phyloP scores from a whole-genome alignment of 2,113 vertebrate species.

The Eurypyga helias region DNA sequence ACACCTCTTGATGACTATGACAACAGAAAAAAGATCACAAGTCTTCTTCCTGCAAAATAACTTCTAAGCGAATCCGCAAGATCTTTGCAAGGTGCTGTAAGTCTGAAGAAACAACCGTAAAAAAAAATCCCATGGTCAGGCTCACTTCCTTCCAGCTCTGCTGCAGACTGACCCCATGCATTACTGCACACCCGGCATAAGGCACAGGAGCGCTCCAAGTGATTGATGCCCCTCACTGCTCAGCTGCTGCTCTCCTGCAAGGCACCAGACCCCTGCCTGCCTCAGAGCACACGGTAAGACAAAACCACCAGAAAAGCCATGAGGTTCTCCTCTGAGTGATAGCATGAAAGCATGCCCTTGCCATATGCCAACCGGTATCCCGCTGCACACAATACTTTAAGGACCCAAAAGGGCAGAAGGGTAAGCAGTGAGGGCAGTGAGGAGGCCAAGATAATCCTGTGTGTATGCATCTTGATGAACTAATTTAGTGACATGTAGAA shows the following conservation, averaged over 20 bases:
- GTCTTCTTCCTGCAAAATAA: background rate
- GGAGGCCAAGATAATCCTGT: background rate
- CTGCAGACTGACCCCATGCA: too few species aligned
- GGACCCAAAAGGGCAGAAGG: background rate
- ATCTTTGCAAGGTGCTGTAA: background rate
- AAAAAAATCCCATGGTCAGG: background rate
- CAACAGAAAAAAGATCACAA: background rate
- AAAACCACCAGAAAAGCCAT: rapidly evolving
- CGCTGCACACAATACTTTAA: rapidly evolving
- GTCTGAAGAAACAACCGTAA: background rate
- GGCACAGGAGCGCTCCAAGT: rapidly evolving
- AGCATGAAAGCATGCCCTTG: background rate
- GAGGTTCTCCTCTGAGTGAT: rapidly evolving
- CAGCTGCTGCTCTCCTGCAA: background rate
- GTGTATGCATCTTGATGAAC: rapidly evolving
- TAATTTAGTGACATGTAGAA: background rate
- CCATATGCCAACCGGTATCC: rapidly evolving
- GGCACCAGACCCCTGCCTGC: background rate
- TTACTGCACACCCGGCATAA: background rate
- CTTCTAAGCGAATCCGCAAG: background rate
- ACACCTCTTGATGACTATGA: background rate
- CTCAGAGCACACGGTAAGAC: background rate
- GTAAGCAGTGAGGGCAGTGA: background rate
- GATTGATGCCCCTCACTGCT: background rate
- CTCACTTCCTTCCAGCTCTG: background rate